A percentile compares a stretch with the other conserved stretches of the same genome.
phyloP scores from a whole-genome alignment of 2,113 vertebrate genomes.

The Dromas ardeola region DNA sequence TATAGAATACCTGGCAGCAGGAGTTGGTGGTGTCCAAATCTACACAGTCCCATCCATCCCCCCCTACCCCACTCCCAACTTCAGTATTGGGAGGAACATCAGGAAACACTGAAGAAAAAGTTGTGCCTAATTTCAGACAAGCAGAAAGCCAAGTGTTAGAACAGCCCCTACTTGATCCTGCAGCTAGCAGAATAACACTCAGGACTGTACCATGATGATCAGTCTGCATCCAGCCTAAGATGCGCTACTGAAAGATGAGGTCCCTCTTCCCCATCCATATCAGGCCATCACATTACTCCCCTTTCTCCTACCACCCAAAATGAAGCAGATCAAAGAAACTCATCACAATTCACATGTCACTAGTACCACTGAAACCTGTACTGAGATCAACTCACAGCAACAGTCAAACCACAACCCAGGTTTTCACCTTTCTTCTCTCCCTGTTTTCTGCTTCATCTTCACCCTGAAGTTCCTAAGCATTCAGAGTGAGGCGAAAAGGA shows the following conservation, averaged over 20 bases:
- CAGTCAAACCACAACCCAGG: not conserved
- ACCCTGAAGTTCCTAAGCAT: not conserved
- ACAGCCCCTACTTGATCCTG: not conserved
- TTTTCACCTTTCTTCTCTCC: not conserved
- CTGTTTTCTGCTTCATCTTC: not conserved
- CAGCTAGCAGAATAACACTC: not conserved
- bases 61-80: not conserved
- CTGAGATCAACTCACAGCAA: not conserved
- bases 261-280: not conserved
- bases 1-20: not conserved
- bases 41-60: not conserved
- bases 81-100: not conserved
- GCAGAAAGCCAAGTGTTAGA: not conserved
- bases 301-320: not conserved
- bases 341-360: not conserved
- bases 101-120: not conserved
- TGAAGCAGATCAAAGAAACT: not conserved
- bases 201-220: not conserved
- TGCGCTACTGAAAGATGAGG: not conserved
- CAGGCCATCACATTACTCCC: not conserved
- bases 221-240: not conserved
- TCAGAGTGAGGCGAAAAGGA: no score
- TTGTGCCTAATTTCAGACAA: not conserved
- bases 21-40: not conserved
- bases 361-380: not conserved